Base-by-base conservation (phyloP, 2,113 vertebrate species). In the Hippopotamus amphibius region DNA sequence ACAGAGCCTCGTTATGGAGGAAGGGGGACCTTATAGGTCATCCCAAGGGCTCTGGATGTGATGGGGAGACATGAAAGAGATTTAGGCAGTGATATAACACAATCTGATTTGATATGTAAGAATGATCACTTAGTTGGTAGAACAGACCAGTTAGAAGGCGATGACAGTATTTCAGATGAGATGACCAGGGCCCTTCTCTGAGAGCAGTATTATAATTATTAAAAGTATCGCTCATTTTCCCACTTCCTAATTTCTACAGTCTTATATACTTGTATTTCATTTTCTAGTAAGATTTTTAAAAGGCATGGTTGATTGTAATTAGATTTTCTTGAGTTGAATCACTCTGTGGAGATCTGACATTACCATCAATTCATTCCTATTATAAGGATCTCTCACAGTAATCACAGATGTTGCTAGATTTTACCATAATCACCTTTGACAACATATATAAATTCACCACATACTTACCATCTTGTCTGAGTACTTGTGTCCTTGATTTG, bases 391-490 rank as follows among this genome's bases (percentile, higher is more conserved):
- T 95, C 50, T 95, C 55, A 81, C 65, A 81, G 76, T 81, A 68
- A 88, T 53, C 71, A 76, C 13, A 14, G 79, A n/a, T 24, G 13
- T 82, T 86, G 28, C 37, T 76, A 84, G 55, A 59, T 69, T 92
- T 95, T 71, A 63, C 43, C 30, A 46, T 13, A 43, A 57, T 68
- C 68, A 28, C 53, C 50, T 69, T 14, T 59, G 11, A 59, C 90
- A 82, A 65, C 9, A 87, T 28, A 24, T 7, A 57, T 10, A 88
- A 76, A 22, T 28, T 14, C 91, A 74, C 85, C 19, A 26, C 17
- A 37, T 12, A 82, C 98, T 97, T 98, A 99, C 99, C 99, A 99
- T 96, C 93, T 98, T 85, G 99, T 99, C 98, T 99, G 99, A 92
- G 99, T 98, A 84, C 98, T 98, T 80, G 69, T 97, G 94, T 98